Base-by-base conservation (phyloP, 2,113 vertebrate species). In the Gnathonemus longibarbis region DNA sequence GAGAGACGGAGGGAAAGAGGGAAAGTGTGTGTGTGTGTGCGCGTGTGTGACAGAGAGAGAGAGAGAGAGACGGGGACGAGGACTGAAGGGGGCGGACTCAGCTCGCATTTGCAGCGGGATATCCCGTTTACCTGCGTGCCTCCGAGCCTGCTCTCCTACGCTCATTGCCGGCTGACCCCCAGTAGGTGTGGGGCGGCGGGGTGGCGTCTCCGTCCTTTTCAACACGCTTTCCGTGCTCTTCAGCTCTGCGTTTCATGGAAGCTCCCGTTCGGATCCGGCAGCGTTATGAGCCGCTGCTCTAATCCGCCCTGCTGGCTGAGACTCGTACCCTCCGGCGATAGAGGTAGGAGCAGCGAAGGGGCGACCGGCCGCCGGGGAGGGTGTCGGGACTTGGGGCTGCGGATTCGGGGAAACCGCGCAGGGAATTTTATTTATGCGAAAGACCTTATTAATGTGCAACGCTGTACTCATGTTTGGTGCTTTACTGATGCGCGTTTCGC, bases 211-310 rank as follows among this genome's bases (percentile, higher is more conserved):
- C 1, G n/a, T 52, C 27, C 5, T 46, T 50, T 19, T 24, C 48
- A 15, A 52, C 52, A 52, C 48, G 46, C 9, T 50, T 27, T 31
- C 27, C 15, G 49, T 83, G 91, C 92, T 92, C 93, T 92, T 91
- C 91, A 91, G 93, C 94, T 94, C 94, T 94, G 93, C 85, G 93
- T 94, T 93, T 95, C 94, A 96, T 96, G 96, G 96, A 96, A 95
- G 96, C 96, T 92, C 95, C 95, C 80, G 95, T 94, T 62, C 94
- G 96, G 96, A 96, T 96, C 92, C 93, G 92, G 31, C 92, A 91
- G 91, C 42, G 56, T 21, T 46, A 96, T 96, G 96, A 90, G 91
- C 91, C 91, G 92, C 80, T 91, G 91, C 93, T 92, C 93, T 96
- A 90, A 93, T 42, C 91, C 92, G 49, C 56, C 93, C 90, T 92